Conservation (phyloP, 2,113 vertebrate species). For the Neolamprologus longior region DNA sequence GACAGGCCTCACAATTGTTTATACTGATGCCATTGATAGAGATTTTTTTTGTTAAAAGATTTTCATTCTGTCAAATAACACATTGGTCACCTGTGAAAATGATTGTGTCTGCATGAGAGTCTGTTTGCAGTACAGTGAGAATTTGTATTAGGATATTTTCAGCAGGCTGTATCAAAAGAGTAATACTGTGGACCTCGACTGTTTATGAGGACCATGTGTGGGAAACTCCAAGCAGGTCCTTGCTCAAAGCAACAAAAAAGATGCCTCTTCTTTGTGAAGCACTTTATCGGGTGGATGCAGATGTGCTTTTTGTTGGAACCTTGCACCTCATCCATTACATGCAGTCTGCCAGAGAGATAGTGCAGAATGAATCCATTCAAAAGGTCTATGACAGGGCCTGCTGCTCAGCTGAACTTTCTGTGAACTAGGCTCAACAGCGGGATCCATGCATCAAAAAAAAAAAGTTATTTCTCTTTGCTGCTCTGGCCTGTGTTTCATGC, state of each 20-base stretch:
- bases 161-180: not conserved
- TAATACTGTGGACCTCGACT: not conserved
- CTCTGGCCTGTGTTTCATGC: slow-evolving; percentile 61
- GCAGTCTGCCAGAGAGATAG: slow-evolving; percentile 66
- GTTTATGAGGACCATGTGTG: slow-evolving; percentile 68
- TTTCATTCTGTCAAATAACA: not conserved
- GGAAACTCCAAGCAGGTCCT: slow-evolving; percentile 54
- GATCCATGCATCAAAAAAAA: slow-evolving; percentile 59
- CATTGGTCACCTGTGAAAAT: not conserved
- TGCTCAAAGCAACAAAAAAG: slow-evolving; percentile 51
- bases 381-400: slow-evolving; percentile 69
- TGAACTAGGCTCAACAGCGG: slow-evolving; percentile 71
- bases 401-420: slow-evolving; percentile 73
- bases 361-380: slow-evolving; percentile 72
- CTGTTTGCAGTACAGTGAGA: not conserved
- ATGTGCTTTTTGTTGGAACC: slow-evolving; percentile 76
- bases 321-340: slow-evolving; percentile 77
- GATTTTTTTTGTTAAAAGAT: not conserved
- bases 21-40: not conserved
- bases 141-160: not conserved
- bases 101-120: not conserved
- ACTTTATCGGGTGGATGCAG: slow-evolving; percentile 71
- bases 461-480: slow-evolving; percentile 55
- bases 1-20: slow-evolving; percentile 8
- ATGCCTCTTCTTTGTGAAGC: slow-evolving; percentile 66